Evolutionary conservation across 92 coral and sea anemone species (phyloP), one percentile per base, ranked within the genome.

Genomic region (Anthopleura xanthogrammica): DNA sequence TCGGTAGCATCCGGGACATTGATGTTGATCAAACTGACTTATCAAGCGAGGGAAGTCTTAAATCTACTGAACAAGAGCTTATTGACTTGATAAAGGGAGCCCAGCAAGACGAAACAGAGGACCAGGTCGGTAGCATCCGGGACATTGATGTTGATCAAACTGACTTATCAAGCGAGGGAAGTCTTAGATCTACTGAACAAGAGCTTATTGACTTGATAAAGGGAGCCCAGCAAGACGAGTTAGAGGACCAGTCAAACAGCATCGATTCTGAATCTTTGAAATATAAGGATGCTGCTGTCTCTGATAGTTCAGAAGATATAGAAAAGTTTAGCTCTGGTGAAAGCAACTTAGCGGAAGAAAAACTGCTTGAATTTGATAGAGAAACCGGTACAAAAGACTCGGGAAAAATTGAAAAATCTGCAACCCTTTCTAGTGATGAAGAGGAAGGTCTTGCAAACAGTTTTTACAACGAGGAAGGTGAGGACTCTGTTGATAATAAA

Each of bases 121-220:
- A 29, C 36, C 22, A 50, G 11, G 83, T 80, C 2, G 90, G 88
- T 50, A 94, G 98, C 75, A 87, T 94, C 16, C 95, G 79, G 60
- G 98, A 94, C 52, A 94, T 94, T 76, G 95, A 92, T 76, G 89
- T 94, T 72, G 95, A 94, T 4, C 95, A 91, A 82, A 82, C 92
- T 14, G 98, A 94, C 70, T 91, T 91, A 76, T 82, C 87, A 7
- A 91, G 94, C 82, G 95, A 91, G 40, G 86, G 87, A 70, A 87
- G 92, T 60, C 83, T 82, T 43, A 74, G 82, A 24, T 86, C 91
- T 3, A 86, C 98, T 10, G 98, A 92, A 19, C 86, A 91, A 65
- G 98, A 94, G 73, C 88, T 94, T 20, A 91, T 94, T 17, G 95
- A 85, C 12, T 80, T 94, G 48, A 84, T 94, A n/a, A 91, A 87